These are phyloP conservation scores for Crambe crambe DNA, from an alignment of 37 sponge, comb jelly and placozoan genomes.

Conservation along the genomic window DNA sequence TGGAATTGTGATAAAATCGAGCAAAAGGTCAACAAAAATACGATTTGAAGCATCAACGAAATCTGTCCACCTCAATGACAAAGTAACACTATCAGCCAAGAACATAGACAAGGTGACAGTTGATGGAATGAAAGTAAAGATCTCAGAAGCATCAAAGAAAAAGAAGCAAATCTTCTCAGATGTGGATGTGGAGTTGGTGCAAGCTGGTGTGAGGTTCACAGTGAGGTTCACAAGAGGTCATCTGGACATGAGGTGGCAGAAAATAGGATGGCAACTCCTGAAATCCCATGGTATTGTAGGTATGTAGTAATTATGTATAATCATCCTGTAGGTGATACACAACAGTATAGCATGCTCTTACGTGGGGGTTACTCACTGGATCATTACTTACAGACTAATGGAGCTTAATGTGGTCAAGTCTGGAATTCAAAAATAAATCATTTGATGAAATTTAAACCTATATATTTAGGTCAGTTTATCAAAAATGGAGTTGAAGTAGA, in stretches of 20 bases:
- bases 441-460: not conserved
- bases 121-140: slow-evolving; percentile 3
- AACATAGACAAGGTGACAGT: slow-evolving; percentile 4
- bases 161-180: not conserved
- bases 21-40: not conserved
- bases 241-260: slow-evolving; percentile 33
- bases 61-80: slow-evolving; percentile 8
- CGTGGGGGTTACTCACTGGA: too few species aligned
- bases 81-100: slow-evolving; percentile 6
- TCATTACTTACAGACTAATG: not conserved
- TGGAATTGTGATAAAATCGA: slow-evolving; percentile 21
- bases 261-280: not conserved
- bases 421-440: not conserved
- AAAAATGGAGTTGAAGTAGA: slow-evolving; percentile 21
- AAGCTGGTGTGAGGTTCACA: slow-evolving; percentile 22
- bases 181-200: slow-evolving; percentile 9
- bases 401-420: too few species aligned
- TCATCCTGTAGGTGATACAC: too few species aligned
- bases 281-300: slow-evolving; percentile 41
- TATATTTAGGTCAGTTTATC: slow-evolving; percentile 27
- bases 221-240: slow-evolving; percentile 25
- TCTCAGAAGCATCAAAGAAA: slow-evolving; percentile 2
- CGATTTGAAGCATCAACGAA: slow-evolving; percentile 18
- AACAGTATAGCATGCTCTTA: too few species aligned
- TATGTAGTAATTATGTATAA: too few species aligned